Base-by-base conservation (phyloP, 2,797 vertebrate genomes). In the Stomatorhinus walkeri region DNA sequence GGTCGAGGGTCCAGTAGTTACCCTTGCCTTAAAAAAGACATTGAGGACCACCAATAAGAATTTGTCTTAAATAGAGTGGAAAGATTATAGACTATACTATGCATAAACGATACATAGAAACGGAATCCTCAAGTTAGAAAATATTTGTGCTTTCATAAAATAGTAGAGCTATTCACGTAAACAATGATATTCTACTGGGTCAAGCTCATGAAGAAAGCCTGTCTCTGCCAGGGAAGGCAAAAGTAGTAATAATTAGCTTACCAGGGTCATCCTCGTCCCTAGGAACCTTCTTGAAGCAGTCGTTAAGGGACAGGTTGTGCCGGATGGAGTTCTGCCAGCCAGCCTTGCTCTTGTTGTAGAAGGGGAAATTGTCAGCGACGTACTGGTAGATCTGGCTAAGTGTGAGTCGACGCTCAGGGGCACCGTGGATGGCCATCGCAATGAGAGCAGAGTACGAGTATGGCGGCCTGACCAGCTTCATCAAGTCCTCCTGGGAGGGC, bases 351-450 rank as follows among this genome's bases (percentile, higher is more conserved):
- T 98, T 99, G 94, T 99, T 99, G 92, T 99, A 99, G 92, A 99
- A 99, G 0, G 98, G 98, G 89, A 99, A 99, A 92, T 99, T 99
- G 93, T 99, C 98, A 0, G 98, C 98, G 52, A 99, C 98, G 0
- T 99, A 99, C 92, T 99, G 98, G 94, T 99, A 99, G 93, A 99
- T 99, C 93, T 99, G 98, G 92, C 98, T 99, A 85, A 99, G 95
- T 0, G 98, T 99, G 92, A 99, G 95, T 83, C 98, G 96, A 90
- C 96, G 96, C 14, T 99, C 98, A 0, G 96, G 98, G 0, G 98
- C 98, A 19, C 98, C 98, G 0, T 99, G 98, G 92, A 99, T 99
- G 87, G 98, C 98, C 98, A 99, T 99, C 91, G 98, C 98, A 1
- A 99, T 99, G 52, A 99, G 97, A 2, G 98, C 98, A 0, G 98